Evolutionary conservation across 2,888 invertebrate species (phyloP).

Genomic region (Scrobipalpa atriplicella): DNA sequence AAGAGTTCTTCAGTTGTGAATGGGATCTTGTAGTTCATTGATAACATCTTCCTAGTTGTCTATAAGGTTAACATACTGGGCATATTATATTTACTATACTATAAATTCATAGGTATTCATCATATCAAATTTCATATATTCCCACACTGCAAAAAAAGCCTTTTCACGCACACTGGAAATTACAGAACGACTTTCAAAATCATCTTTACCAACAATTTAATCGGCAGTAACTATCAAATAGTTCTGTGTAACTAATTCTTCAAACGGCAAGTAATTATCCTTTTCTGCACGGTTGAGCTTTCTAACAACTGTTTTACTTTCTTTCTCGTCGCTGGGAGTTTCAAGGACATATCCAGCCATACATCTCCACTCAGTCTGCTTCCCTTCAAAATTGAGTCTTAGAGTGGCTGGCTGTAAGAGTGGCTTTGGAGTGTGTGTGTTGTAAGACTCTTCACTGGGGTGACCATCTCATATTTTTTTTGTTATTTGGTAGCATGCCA

Average conservation of each 20-base stretch:
- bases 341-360: constrained; percentile 75
- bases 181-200: neutral
- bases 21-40: neutral
- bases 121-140: neutral
- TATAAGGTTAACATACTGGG: no score
- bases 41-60: neutral
- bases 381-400: constrained; percentile 43
- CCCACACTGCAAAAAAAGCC: neutral
- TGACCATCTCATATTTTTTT: neutral
- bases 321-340: constrained; percentile 47
- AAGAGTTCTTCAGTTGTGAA: neutral
- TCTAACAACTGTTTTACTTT: constrained; percentile 44
- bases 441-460: constrained; percentile 19
- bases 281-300: constrained; percentile 23
- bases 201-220: neutral
- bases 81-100: no score
- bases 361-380: constrained; percentile 45
- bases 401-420: constrained; percentile 15
- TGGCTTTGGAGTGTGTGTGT: constrained; percentile 9
- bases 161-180: neutral
- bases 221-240: neutral
- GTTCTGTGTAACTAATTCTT: constrained; percentile 15
- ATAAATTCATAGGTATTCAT: no score
- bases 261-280: constrained; percentile 10
- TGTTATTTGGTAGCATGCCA: neutral